A percentile compares a stretch with the other conserved stretches of the same genome.
Evolutionary conservation across 2,888 invertebrate species (phyloP).

Genomic region (Eutolmus rufibarbis): DNA sequence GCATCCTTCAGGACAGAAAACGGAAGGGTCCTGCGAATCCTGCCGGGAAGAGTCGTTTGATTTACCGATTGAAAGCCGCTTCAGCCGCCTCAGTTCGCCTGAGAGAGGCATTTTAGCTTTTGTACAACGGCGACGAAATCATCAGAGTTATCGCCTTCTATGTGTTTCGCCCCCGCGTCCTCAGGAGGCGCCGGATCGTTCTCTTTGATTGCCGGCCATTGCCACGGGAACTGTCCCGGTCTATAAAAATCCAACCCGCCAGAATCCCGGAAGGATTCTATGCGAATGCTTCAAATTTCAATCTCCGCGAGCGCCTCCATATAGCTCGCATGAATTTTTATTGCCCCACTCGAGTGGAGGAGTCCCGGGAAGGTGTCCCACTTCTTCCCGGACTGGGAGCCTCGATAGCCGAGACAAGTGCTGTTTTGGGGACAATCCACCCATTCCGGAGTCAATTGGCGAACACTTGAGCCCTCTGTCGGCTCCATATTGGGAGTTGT

Average conservation of each 20-base stretch:
- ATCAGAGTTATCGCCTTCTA: background rate
- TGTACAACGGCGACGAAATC: background rate
- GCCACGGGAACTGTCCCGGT: background rate
- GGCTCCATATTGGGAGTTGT: background rate
- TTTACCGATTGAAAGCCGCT: background rate
- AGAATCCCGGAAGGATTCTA: background rate
- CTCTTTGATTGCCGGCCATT: background rate
- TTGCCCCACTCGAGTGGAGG: background rate
- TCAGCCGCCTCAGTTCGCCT: background rate
- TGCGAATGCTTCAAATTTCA: constrained; percentile 5
- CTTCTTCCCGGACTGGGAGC: background rate
- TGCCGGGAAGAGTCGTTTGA: background rate
- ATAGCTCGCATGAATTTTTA: constrained; percentile 6
- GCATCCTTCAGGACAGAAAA: background rate
- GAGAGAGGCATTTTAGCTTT: background rate
- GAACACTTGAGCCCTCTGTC: background rate
- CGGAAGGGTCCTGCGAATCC: background rate
- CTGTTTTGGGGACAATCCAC: background rate
- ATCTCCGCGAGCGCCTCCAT: background rate
- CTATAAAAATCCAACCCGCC: background rate
- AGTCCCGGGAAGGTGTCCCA: background rate
- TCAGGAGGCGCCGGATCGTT: background rate
- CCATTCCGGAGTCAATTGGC: background rate
- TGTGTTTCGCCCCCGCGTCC: background rate
- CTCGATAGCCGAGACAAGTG: background rate